These are phyloP conservation scores for Poecilia velifera DNA, from an alignment of 2,797 vertebrate species.

Conservation along the genomic window DNA sequence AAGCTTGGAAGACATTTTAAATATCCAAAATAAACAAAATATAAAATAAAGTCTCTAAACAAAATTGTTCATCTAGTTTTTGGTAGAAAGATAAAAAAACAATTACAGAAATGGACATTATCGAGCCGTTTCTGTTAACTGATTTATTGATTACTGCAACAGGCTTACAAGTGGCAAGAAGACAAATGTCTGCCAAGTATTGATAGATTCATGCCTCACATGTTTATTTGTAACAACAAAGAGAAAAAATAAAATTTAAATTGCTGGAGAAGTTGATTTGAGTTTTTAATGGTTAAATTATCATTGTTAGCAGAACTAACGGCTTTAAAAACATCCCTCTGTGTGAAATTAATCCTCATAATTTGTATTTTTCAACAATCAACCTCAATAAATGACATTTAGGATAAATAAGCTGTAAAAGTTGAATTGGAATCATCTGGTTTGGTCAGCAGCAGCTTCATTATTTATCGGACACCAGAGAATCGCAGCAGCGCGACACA, in stretches of 20 bases:
- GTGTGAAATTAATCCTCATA: neutral
- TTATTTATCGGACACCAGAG: slow-evolving; percentile 65
- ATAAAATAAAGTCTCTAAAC: too few species aligned
- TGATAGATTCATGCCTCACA: too few species aligned
- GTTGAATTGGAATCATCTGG: neutral
- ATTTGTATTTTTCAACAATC: neutral
- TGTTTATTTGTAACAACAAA: too few species aligned
- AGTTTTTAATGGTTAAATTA: neutral
- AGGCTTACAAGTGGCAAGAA: too few species aligned
- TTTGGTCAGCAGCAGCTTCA: slow-evolving; percentile 34
- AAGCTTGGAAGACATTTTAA: too few species aligned
- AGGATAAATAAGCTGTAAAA: neutral
- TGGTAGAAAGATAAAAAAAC: too few species aligned
- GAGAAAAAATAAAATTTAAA: neutral
- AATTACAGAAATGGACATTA: too few species aligned
- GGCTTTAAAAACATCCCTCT: neutral
- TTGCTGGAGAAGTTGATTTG: neutral
- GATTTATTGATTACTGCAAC: too few species aligned
- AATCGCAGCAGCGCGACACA: slow-evolving; percentile 31
- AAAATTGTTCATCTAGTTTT: too few species aligned
- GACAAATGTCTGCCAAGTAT: too few species aligned
- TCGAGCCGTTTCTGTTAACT: too few species aligned
- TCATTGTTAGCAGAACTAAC: neutral
- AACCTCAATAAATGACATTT: neutral
- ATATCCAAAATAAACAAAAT: too few species aligned